Evolutionary conservation across 1,140 invertebrate species (phyloP).

Genomic region (Nomia melanderi): DNA sequence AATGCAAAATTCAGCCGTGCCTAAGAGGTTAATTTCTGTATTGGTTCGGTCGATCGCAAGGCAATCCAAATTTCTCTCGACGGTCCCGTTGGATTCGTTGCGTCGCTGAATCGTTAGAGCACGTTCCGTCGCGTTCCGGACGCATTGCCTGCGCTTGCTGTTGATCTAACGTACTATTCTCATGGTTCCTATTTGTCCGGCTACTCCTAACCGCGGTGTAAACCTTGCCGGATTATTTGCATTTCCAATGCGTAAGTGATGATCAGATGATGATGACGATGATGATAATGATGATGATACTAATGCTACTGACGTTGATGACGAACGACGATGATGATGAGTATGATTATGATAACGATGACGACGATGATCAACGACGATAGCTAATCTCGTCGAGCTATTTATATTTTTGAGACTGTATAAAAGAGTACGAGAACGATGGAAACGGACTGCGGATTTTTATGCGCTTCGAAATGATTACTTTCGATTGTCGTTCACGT

Average conservation of each 20-base stretch:
- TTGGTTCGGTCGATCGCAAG: no score
- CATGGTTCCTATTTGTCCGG: conserved; percentile 59
- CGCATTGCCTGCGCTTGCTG: conserved; percentile 19
- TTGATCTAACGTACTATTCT: conserved; percentile 31
- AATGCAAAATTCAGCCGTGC: no score
- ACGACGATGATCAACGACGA: neutral
- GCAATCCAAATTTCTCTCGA: neutral
- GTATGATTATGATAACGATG: neutral
- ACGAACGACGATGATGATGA: neutral
- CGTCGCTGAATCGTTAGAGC: no score
- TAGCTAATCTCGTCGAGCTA: conserved; percentile 20
- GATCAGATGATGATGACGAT: neutral
- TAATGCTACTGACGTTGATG: neutral
- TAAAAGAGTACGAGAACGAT: conserved; percentile 31
- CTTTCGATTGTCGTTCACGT: no score
- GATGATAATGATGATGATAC: neutral
- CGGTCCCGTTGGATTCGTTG: no score
- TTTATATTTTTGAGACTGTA: conserved; percentile 63
- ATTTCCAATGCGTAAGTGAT: conserved; percentile 29
- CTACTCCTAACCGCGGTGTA: conserved; percentile 52
- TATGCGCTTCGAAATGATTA: no score
- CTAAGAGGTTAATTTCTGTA: no score
- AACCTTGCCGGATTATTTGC: conserved; percentile 42
- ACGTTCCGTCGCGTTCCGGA: no score
- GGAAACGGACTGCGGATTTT: no score